phyloP scores from a whole-genome alignment of 2,797 vertebrate genomes.

The Eremophila alpestris region DNA sequence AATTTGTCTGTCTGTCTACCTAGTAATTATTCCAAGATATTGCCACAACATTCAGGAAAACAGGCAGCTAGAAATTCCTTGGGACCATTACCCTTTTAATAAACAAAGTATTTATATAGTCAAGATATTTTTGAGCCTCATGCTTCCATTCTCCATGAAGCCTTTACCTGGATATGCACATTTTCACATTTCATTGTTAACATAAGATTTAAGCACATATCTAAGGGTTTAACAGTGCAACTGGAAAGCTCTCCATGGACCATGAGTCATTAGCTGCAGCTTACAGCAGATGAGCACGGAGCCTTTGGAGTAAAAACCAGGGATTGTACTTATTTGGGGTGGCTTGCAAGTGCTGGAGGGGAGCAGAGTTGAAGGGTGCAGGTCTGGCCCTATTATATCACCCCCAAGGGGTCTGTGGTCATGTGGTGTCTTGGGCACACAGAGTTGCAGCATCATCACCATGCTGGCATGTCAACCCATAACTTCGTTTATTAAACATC shows the following conservation, averaged over 20 bases:
- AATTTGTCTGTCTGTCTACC: not conserved
- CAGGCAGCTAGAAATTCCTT: not conserved
- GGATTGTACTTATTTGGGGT: not conserved
- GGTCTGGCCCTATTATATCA: not conserved
- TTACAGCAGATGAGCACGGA: not conserved
- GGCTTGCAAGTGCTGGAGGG: rapidly evolving
- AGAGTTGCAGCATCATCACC: not conserved
- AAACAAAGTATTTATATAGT: not conserved
- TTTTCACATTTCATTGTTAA: not conserved
- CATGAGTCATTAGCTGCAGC: not conserved
- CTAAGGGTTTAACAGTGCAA: not conserved
- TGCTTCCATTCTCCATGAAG: not conserved
- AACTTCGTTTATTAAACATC: not conserved
- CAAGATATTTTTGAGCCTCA: not conserved
- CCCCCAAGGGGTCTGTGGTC: not conserved
- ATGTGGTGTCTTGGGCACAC: not conserved
- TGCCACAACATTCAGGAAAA: not conserved
- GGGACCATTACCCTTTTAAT: not conserved
- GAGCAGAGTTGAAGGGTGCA: not conserved
- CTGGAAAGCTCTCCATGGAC: not conserved
- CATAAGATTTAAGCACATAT: not conserved
- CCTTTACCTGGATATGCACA: not conserved
- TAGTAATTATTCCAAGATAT: not conserved
- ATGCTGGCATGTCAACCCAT: not conserved
- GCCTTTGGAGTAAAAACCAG: not conserved